A percentile compares a stretch with the other conserved stretches of the same genome.
Evolutionary conservation across 2,797 vertebrate species (phyloP).

Genomic region (Oceanodroma leucorhoa): DNA sequence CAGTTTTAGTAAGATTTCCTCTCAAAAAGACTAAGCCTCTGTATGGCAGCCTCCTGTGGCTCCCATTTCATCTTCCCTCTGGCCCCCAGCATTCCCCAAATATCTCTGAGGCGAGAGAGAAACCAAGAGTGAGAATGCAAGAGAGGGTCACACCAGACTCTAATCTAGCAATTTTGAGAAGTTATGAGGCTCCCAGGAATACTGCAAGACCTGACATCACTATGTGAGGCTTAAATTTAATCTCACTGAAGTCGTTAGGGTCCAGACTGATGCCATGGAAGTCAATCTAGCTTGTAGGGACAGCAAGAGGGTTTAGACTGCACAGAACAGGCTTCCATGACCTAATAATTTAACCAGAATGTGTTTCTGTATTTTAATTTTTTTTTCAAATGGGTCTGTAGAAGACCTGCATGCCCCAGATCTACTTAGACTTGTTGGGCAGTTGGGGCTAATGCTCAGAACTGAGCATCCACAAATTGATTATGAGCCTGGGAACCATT

Average conservation of each 20-base stretch:
- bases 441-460: background rate
- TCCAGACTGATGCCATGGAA: background rate
- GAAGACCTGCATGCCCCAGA: background rate
- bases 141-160: background rate
- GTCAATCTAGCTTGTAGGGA: background rate
- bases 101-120: background rate
- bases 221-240: background rate
- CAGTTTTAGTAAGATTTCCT: background rate
- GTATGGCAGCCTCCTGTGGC: background rate
- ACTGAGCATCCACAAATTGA: background rate
- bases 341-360: background rate
- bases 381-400: background rate
- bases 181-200: background rate
- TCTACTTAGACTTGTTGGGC: background rate
- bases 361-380: background rate
- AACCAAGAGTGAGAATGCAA: background rate
- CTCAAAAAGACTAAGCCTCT: background rate
- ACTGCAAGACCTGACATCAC: background rate
- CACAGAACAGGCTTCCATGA: background rate
- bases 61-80: background rate
- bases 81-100: background rate
- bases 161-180: background rate
- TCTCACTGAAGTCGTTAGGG: background rate
- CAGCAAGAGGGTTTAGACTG: background rate
- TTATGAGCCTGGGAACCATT: background rate